phyloP scores from a whole-genome alignment of 2,797 vertebrate species.

The Alauda arvensis region DNA sequence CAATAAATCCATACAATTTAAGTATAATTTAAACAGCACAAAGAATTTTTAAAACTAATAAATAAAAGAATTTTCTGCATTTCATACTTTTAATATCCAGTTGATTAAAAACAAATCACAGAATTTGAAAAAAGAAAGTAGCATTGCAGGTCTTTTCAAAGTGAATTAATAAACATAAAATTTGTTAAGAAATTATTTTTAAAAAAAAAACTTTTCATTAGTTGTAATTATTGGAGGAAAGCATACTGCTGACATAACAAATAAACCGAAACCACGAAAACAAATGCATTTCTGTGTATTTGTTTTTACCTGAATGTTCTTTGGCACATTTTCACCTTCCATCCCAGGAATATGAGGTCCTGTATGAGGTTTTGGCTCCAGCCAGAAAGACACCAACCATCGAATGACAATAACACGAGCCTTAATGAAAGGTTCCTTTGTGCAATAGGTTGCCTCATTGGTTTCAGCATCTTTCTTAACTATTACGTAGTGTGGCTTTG shows the following conservation, averaged over 20 bases:
- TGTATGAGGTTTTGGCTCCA: constrained; percentile 89
- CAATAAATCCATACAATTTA: neutral
- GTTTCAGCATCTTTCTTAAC: constrained; percentile 91
- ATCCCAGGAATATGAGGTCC: constrained; percentile 91
- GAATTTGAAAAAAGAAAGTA: neutral
- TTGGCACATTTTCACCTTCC: constrained; percentile 95
- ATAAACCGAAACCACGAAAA: neutral
- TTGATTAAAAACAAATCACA: neutral
- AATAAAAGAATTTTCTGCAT: neutral
- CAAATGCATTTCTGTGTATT: neutral
- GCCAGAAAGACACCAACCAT: constrained; percentile 98
- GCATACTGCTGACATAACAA: neutral
- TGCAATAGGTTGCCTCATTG: constrained; percentile 90
- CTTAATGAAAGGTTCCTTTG: constrained; percentile 96
- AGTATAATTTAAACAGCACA: neutral
- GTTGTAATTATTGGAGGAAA: neutral
- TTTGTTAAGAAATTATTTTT: neutral
- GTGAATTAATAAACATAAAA: neutral
- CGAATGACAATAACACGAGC: constrained; percentile 95
- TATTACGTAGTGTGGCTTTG: constrained; percentile 92
- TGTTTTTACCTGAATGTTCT: constrained; percentile 92
- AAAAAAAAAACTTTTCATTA: neutral
- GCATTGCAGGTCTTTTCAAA: neutral
- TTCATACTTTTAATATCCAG: neutral
- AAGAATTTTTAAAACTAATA: neutral